Conservation (phyloP, 2,113 vertebrate species). For the Epinephelus moara region DNA sequence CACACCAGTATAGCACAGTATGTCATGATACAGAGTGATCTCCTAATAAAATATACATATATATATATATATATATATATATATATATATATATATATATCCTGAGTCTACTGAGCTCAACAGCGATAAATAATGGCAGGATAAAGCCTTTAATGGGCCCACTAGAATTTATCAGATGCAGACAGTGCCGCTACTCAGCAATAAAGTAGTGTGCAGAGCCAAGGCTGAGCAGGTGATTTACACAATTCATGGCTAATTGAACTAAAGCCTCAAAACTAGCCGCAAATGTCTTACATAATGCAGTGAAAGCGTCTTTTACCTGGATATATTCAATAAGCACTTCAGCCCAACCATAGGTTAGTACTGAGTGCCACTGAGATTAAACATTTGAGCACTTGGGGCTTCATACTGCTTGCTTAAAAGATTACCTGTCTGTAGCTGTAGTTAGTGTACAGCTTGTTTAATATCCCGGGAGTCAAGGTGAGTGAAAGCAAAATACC, state of each 20-base stretch:
- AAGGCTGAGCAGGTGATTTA: constrained; percentile 30
- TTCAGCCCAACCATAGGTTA: background rate
- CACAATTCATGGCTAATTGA: constrained; percentile 31
- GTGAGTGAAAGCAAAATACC: constrained; percentile 3
- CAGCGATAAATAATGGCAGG: constrained; percentile 46
- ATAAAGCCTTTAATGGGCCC: constrained; percentile 51
- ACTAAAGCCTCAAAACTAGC: constrained; percentile 43
- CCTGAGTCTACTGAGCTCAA: constrained; percentile 30
- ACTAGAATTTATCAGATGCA: constrained; percentile 52
- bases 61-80: background rate
- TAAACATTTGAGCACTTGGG: background rate
- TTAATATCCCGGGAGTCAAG: background rate
- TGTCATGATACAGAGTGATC: constrained; percentile 4
- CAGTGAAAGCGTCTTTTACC: too few species aligned
- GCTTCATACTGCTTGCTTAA: background rate
- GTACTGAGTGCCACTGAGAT: background rate
- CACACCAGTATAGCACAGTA: background rate
- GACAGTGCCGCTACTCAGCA: constrained; percentile 59
- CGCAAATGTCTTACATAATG: constrained; percentile 1
- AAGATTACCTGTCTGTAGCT: background rate
- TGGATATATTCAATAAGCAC: background rate
- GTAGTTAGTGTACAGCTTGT: background rate
- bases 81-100: background rate
- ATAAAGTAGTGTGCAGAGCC: constrained; percentile 34
- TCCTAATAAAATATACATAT: background rate